Evolutionary conservation across 1,140 invertebrate species (phyloP).

Genomic region (Nixonia krombeini): DNA sequence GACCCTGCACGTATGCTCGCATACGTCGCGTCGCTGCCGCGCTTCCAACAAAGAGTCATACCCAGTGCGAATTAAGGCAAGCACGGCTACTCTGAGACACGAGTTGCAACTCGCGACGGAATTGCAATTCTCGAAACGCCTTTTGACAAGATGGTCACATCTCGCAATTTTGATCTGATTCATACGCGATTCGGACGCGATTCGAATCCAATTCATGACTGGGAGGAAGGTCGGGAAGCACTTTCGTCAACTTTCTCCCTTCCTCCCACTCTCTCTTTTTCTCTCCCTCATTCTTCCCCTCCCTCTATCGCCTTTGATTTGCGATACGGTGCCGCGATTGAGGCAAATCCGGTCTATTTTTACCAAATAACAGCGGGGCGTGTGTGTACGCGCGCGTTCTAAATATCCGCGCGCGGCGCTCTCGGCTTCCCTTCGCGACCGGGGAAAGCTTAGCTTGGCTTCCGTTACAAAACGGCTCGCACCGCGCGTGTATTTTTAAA

Average conservation of each 20-base stretch:
- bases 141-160: too few relatives aligned
- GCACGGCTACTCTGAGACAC: too few relatives aligned
- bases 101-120: too few relatives aligned
- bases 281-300: too few relatives aligned
- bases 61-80: too few relatives aligned
- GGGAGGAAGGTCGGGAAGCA: too few relatives aligned
- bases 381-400: background rate
- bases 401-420: background rate
- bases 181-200: too few relatives aligned
- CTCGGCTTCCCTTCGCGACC: background rate
- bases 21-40: constrained; percentile 30
- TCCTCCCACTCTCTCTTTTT: too few relatives aligned
- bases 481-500: constrained; percentile 47
- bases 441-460: constrained; percentile 11
- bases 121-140: too few relatives aligned
- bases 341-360: background rate
- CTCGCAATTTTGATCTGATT: too few relatives aligned
- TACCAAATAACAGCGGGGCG: background rate
- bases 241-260: too few relatives aligned
- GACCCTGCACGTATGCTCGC: constrained; percentile 24
- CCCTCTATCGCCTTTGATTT: background rate
- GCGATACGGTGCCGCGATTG: background rate
- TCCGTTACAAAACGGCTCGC: constrained; percentile 19
- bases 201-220: too few relatives aligned
- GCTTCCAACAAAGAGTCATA: constrained; percentile 24